Base-by-base conservation (phyloP, 2,888 invertebrate genomes). In the Phrixothrix hirtus region DNA sequence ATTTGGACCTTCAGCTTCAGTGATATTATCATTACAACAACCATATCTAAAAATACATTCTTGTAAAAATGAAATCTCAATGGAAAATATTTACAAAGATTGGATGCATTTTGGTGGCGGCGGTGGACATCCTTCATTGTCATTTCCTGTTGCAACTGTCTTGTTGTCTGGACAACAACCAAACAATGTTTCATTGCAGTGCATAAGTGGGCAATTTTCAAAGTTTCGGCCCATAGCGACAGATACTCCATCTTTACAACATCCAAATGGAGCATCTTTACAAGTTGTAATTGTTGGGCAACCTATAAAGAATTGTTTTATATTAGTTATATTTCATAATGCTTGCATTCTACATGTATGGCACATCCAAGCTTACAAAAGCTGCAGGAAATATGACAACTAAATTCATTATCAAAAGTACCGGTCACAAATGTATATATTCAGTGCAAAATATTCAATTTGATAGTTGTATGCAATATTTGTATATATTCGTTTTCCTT, bases 161-260 rank as follows among this genome's bases (percentile, higher is more conserved):
- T 81, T 80, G 34, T 86, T 86, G 73, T 94, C 92, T 6, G 84
- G 82, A 67, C 95, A 95, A 70, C 95, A 95, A 1, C 95, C 95
- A 67, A 88, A 95, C 4, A 94, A 77, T 0, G 89, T 88, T 65
- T 87, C 87, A 0, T 81, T 81, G 68, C 94, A 94, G 6, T 82
- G 80, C 0, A 83, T 78, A 27, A 80, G 74, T 0, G 92, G 91
- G 69, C 96, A 97, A 1, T 89, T 95, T 65, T 85, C 78, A 52
- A 81, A 72, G 9, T 86, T 78, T 0, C 83, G 79, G 6, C 92
- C 93, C 45, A 77, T 72, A 0, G 91, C 89, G 1, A 89, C 83
- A 0, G 92, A 90, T 0, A 92, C 84, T 0, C 85, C 88, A 70
- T 94, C 93, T 7, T 85, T 81, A 68, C 95, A 95, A 70, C 95